phyloP scores from a whole-genome alignment of 1,140 invertebrate species.

The Drosophila grimshawi region DNA sequence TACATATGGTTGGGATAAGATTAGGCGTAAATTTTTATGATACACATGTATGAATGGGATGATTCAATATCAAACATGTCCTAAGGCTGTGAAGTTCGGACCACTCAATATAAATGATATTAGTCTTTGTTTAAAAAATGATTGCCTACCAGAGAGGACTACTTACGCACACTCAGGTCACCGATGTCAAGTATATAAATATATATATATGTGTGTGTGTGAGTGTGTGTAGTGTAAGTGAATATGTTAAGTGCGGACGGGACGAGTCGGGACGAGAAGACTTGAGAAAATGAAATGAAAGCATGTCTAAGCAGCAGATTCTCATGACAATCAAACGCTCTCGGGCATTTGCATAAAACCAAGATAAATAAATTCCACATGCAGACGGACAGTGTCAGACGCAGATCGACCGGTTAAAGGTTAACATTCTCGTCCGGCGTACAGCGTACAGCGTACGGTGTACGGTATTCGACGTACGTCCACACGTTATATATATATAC shows the following conservation, averaged over 20 bases:
- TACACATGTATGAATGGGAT: neutral
- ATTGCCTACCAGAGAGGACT: conserved; percentile 2
- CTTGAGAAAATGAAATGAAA: conserved; percentile 36
- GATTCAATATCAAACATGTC: neutral
- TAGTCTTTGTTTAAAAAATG: neutral
- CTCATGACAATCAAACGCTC: conserved; percentile 52
- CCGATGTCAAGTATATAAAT: neutral
- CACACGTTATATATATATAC: neutral
- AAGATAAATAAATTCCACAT: conserved; percentile 59
- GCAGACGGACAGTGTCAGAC: conserved; percentile 43
- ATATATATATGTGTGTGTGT: neutral
- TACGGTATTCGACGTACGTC: no score
- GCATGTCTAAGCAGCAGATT: conserved; percentile 60
- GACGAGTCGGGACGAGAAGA: conserved; percentile 5
- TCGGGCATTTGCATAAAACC: conserved; percentile 60
- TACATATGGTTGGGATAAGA: no score
- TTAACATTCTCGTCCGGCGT: conserved; percentile 46
- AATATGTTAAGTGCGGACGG: conserved; percentile 12
- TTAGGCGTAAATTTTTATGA: no score
- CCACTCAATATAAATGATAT: neutral
- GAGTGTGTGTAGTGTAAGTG: conserved; percentile 12
- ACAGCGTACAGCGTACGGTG: neutral
- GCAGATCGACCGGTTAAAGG: conserved; percentile 65
- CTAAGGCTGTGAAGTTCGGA: neutral
- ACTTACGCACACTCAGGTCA: neutral